Conservation (phyloP, 1,140 invertebrate species). For the Hycleus cichorii region DNA sequence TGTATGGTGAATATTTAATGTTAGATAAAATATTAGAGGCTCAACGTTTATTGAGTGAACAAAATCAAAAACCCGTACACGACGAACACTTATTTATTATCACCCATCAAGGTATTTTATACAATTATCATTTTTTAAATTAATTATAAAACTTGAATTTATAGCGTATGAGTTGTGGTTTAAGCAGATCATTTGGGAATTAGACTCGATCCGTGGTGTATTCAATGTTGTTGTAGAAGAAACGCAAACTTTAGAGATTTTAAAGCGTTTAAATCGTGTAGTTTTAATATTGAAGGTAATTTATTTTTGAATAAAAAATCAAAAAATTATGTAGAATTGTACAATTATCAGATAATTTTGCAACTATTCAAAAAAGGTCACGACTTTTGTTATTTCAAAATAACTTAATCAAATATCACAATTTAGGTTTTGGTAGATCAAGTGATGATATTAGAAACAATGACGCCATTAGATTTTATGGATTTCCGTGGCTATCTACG, state of each 20-base stretch:
- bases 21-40: constrained; percentile 83
- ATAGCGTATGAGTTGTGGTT: constrained; percentile 99
- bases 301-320: not conserved
- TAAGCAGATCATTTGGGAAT: constrained; percentile 96
- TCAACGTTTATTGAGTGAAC: constrained; percentile 73
- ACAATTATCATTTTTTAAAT: not conserved
- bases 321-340: too few relatives aligned
- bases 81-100: constrained; percentile 98
- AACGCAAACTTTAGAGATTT: constrained; percentile 83
- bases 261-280: constrained; percentile 86
- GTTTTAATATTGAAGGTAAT: constrained; percentile 90
- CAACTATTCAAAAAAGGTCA: too few relatives aligned
- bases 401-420: too few relatives aligned
- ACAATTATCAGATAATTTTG: too few relatives aligned
- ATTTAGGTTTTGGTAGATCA: constrained; percentile 87
- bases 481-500: constrained; percentile 88
- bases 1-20: constrained; percentile 82
- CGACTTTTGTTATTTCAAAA: too few relatives aligned
- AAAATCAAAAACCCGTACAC: constrained; percentile 68
- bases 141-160: constrained; percentile 29
- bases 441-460: constrained; percentile 95
- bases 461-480: constrained; percentile 97
- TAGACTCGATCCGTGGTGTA: constrained; percentile 83
- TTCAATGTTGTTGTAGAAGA: constrained; percentile 83
- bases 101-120: constrained; percentile 84